These are phyloP conservation scores for Guaruba guarouba DNA, from an alignment of 2,113 vertebrate species.

Conservation along the genomic window DNA sequence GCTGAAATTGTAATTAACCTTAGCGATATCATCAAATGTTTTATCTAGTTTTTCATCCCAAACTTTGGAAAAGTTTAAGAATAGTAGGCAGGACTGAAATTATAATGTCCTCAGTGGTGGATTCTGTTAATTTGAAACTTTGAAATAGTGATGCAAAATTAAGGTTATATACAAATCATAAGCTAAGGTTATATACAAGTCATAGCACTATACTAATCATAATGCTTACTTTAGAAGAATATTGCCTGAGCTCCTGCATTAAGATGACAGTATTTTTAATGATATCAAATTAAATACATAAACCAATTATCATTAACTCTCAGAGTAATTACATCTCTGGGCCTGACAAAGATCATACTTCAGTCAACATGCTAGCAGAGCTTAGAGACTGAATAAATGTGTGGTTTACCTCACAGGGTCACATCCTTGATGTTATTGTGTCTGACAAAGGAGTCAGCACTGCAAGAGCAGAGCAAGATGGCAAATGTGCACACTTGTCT, in stretches of 20 bases:
- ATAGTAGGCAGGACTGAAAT: not conserved
- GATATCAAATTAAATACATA: constrained; percentile 52
- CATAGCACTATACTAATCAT: not conserved
- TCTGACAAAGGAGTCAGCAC: not conserved
- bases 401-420: constrained; percentile 37
- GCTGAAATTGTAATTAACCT: constrained; percentile 42
- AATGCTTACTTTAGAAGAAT: not conserved
- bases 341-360: constrained; percentile 49
- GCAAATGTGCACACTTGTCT: constrained; percentile 17
- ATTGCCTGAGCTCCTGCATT: not conserved
- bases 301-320: constrained; percentile 61
- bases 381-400: constrained; percentile 30
- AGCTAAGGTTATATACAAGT: not conserved
- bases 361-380: constrained; percentile 8
- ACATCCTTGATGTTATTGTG: constrained; percentile 26
- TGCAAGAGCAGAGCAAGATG: constrained; percentile 14
- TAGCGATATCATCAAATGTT: not conserved
- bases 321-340: constrained; percentile 36
- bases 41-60: constrained; percentile 12
- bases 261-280: constrained; percentile 14
- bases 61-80: constrained; percentile 22
- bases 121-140: not conserved
- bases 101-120: not conserved
- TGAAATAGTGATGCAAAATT: not conserved
- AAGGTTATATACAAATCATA: not conserved